phyloP scores from a whole-genome alignment of 2,888 invertebrate species.

The Microctonus brassicae region DNA sequence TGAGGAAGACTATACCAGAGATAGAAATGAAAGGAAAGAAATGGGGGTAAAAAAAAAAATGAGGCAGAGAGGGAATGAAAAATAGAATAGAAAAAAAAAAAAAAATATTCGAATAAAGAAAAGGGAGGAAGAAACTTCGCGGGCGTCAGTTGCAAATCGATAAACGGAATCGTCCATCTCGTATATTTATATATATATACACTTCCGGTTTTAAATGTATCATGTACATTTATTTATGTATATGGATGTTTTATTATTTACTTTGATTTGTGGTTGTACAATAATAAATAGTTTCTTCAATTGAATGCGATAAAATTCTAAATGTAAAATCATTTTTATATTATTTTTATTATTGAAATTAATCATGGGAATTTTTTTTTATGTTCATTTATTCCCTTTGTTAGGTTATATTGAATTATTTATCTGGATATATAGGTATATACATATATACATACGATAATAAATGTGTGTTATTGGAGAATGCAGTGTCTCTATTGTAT shows the following conservation, averaged over 20 bases:
- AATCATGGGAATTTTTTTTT: neutral
- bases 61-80: neutral
- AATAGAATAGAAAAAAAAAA: neutral
- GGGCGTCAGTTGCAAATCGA: constrained; percentile 57
- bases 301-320: constrained; percentile 12
- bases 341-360: neutral
- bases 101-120: constrained; percentile 42
- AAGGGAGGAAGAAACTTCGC: constrained; percentile 36
- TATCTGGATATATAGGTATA: neutral
- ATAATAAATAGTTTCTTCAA: neutral
- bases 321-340: neutral
- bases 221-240: neutral
- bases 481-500: neutral
- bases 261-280: constrained; percentile 16
- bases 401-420: neutral
- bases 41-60: too few species aligned
- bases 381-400: neutral
- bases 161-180: constrained; percentile 53
- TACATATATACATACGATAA: neutral
- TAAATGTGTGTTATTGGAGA: constrained; percentile 14
- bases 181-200: neutral
- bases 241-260: neutral
- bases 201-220: constrained; percentile 18
- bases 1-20: constrained; percentile 39
- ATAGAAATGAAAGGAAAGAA: neutral